Conservation (phyloP, 2,888 invertebrate species). For the Xanthia togata region DNA sequence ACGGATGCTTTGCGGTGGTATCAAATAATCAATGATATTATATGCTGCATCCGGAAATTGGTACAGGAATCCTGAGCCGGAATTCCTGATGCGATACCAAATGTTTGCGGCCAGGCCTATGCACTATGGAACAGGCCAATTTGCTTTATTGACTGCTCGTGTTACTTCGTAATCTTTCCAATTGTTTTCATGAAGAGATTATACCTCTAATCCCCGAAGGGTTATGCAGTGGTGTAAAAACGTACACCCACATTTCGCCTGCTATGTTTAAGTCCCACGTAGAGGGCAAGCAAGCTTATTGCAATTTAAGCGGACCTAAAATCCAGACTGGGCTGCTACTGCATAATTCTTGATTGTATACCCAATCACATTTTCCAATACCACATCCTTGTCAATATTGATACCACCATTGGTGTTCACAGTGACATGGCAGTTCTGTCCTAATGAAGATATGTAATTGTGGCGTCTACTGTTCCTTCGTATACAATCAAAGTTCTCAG, state of each 20-base stretch:
- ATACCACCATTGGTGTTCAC: neutral
- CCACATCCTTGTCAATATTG: neutral
- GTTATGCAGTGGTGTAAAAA: no score
- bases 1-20: constrained; percentile 45
- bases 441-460: neutral
- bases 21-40: constrained; percentile 48
- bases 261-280: no score
- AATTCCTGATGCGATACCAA: constrained; percentile 36
- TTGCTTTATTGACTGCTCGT: neutral
- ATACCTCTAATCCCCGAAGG: neutral
- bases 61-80: constrained; percentile 28
- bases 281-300: no score
- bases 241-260: neutral
- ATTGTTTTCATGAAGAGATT: neutral
- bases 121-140: constrained; percentile 23
- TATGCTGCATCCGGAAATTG: constrained; percentile 36
- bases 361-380: neutral
- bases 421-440: neutral
- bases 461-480: neutral
- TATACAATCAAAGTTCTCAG: constrained; percentile 7
- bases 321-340: neutral
- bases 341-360: neutral
- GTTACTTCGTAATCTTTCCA: neutral
- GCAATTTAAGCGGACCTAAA: neutral
- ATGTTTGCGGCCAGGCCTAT: constrained; percentile 35